phyloP scores from a whole-genome alignment of 2,113 vertebrate species.

The Notarius lentiginosus region DNA sequence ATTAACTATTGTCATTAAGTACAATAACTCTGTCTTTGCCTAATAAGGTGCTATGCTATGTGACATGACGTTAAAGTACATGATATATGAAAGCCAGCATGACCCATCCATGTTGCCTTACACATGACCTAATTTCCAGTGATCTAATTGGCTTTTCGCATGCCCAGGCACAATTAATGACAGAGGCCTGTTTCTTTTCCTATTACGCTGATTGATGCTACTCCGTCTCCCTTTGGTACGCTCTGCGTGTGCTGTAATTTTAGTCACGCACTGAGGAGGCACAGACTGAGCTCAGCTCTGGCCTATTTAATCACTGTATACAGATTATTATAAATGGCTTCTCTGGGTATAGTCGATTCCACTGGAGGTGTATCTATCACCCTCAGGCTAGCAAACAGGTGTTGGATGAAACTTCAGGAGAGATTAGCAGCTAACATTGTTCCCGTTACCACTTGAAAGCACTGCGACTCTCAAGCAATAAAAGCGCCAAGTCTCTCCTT shows the following conservation, averaged over 20 bases:
- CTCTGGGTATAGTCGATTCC: slow-evolving; percentile 14
- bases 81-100: slow-evolving; percentile 39
- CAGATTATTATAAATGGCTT: slow-evolving; percentile 49
- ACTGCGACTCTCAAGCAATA: background rate
- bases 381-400: slow-evolving; percentile 37
- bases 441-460: background rate
- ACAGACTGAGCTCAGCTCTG: slow-evolving; percentile 49
- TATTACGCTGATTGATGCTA: slow-evolving; percentile 66
- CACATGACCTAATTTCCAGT: slow-evolving; percentile 61
- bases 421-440: slow-evolving; percentile 27
- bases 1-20: background rate
- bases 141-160: slow-evolving; percentile 69
- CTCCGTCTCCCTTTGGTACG: slow-evolving; percentile 43
- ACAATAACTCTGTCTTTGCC: background rate
- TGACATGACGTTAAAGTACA: background rate
- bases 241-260: slow-evolving; percentile 46
- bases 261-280: slow-evolving; percentile 27
- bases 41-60: background rate
- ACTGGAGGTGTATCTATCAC: slow-evolving; percentile 35
- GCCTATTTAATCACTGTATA: slow-evolving; percentile 50
- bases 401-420: slow-evolving; percentile 12
- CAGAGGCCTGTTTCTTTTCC: slow-evolving; percentile 49
- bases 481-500: slow-evolving; percentile 14
- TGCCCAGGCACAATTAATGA: slow-evolving; percentile 67
- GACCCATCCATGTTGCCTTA: slow-evolving; percentile 44